Conservation (phyloP, 2,113 vertebrate species). For the Bubo scandiacus region DNA sequence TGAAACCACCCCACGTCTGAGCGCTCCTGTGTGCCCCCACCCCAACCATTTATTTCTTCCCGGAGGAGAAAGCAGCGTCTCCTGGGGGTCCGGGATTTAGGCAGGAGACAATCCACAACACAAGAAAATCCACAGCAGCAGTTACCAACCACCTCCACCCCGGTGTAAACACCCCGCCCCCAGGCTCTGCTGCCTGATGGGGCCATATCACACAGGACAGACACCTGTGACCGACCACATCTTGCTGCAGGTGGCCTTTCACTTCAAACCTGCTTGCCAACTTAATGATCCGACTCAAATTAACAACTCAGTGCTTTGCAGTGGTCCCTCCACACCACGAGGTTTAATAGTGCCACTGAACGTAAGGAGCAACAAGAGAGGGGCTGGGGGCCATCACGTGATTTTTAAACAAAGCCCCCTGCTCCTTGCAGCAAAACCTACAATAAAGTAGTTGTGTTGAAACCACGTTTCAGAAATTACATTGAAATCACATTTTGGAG, state of each 20-base stretch:
- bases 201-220: fast-evolving
- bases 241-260: neutral
- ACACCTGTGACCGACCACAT: neutral
- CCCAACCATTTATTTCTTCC: neutral
- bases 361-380: neutral
- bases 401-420: neutral
- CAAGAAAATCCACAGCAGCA: neutral
- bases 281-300: neutral
- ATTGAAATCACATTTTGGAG: neutral
- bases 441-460: neutral
- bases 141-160: neutral
- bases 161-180: fast-evolving
- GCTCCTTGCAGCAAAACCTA: neutral
- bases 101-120: neutral
- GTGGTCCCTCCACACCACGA: fast-evolving
- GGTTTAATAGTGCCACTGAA: neutral
- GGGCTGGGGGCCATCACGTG: fast-evolving
- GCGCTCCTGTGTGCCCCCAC: fast-evolving
- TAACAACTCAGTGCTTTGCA: neutral
- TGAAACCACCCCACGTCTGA: neutral
- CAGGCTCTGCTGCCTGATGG: fast-evolving
- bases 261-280: neutral
- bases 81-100: neutral
- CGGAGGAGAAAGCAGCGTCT: neutral
- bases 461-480: neutral